Conservation (phyloP, 2,113 vertebrate genomes). For the Blennius ocellaris region DNA sequence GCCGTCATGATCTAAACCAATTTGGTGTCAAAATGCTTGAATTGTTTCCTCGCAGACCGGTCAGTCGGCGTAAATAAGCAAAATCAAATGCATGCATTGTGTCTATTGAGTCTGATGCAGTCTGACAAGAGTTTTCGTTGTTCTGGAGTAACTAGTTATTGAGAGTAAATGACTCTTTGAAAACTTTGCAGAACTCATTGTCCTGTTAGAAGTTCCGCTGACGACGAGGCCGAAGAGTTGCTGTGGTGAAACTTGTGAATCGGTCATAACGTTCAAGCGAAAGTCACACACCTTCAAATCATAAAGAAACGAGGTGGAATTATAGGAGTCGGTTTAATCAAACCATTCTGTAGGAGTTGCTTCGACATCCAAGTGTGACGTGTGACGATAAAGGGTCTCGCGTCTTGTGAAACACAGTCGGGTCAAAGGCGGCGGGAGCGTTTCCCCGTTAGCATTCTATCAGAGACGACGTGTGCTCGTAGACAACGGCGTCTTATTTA, state of each 20-base stretch:
- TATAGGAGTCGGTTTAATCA: no score
- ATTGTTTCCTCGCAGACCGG: neutral
- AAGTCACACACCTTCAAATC: no score
- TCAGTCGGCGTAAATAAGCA: neutral
- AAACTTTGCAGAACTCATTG: neutral
- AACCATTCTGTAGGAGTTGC: no score
- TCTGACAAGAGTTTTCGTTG: neutral
- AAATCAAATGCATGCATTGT: neutral
- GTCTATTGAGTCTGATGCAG: neutral
- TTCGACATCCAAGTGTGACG: no score
- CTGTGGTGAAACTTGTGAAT: neutral
- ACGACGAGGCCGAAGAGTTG: neutral
- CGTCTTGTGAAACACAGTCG: no score
- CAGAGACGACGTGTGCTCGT: no score
- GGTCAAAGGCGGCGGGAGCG: no score
- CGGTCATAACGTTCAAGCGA: no score
- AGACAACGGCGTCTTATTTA: no score
- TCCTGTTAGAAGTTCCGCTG: neutral
- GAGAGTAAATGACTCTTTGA: neutral
- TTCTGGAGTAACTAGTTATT: neutral
- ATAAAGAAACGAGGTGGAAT: no score
- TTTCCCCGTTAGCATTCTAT: no score
- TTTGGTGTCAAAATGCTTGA: constrained; percentile 21
- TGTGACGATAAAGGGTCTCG: no score
- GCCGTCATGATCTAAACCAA: constrained; percentile 38